These are phyloP conservation scores for Diplosoma virens DNA, from an alignment of 23 tunicate genomes.

Conservation along the genomic window DNA sequence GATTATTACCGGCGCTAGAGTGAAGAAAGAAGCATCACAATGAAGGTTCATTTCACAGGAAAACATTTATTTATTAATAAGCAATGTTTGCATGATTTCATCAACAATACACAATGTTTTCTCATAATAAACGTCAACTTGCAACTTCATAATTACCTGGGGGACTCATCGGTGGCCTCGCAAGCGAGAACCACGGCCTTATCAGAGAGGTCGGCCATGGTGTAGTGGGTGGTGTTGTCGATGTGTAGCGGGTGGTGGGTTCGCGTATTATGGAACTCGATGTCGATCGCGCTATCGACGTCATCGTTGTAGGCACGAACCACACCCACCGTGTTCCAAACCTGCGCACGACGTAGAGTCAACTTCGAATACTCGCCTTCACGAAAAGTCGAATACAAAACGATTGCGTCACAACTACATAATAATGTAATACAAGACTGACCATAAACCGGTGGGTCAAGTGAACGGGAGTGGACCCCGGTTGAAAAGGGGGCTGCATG, in stretches of 20 bases:
- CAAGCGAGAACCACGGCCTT: slow-evolving; percentile 84
- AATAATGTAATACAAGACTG: not conserved
- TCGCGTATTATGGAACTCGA: slow-evolving; percentile 88
- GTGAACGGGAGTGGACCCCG: slow-evolving; percentile 63
- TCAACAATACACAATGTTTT: too few species aligned
- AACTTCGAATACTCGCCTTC: not conserved
- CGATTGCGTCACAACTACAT: not conserved
- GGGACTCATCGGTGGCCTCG: slow-evolving; percentile 41
- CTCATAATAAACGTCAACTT: not conserved
- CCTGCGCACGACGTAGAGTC: slow-evolving; percentile 25
- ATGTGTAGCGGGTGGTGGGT: slow-evolving; percentile 90
- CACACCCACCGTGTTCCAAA: slow-evolving; percentile 83
- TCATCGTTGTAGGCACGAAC: slow-evolving; percentile 82
- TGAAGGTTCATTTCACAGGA: not conserved
- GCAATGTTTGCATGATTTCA: not conserved
- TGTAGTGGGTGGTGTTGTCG: slow-evolving; percentile 47
- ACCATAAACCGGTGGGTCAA: slow-evolving; percentile 85
- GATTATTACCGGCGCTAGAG: too few species aligned
- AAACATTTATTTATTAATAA: not conserved
- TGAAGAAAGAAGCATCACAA: not conserved
- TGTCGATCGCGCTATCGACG: slow-evolving; percentile 81
- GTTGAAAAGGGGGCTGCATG: slow-evolving; percentile 91
- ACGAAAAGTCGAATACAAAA: not conserved
- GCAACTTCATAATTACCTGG: slow-evolving; percentile 47
- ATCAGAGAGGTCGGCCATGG: slow-evolving; percentile 80